Percentiles rank a stretch among this genome's conserved stretches.
phyloP scores from a whole-genome alignment of 1,140 invertebrate genomes.

The Cyclina sinensis region DNA sequence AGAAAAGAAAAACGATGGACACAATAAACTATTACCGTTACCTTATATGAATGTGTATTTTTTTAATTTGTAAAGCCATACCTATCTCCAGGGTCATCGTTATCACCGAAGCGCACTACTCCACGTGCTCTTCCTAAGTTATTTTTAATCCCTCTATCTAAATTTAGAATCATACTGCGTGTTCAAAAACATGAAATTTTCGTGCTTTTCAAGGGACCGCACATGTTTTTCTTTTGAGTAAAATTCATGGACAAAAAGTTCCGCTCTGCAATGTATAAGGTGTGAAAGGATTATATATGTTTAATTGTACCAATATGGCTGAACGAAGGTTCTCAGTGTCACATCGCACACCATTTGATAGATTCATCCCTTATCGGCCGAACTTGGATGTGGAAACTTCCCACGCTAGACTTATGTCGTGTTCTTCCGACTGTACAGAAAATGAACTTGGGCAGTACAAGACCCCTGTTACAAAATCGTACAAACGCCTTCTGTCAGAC shows the following conservation, averaged over 20 bases:
- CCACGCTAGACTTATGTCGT: slow-evolving; percentile 44
- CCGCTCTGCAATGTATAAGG: background rate
- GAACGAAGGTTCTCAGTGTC: slow-evolving; percentile 21
- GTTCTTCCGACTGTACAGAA: background rate
- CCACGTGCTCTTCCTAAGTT: no score
- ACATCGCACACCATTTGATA: slow-evolving; percentile 39
- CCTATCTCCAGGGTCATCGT: no score
- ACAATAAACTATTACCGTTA: no score
- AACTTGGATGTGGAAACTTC: slow-evolving; percentile 61
- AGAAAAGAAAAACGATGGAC: no score
- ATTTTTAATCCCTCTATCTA: no score
- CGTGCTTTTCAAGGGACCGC: background rate
- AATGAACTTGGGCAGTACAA: slow-evolving; percentile 46
- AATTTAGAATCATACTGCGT: no score
- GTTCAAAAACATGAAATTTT: no score
- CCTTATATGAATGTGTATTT: no score
- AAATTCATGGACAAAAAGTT: background rate
- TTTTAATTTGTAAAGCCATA: no score
- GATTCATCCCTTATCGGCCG: slow-evolving; percentile 65
- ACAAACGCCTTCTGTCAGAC: slow-evolving; percentile 53
- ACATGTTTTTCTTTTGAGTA: background rate
- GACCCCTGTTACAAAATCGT: slow-evolving; percentile 10
- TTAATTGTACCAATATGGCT: slow-evolving; percentile 26
- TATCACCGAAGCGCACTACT: no score
- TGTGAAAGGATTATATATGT: background rate